These are phyloP conservation scores for Suricata suricatta DNA, from an alignment of 2,113 vertebrate species.

Conservation along the genomic window DNA sequence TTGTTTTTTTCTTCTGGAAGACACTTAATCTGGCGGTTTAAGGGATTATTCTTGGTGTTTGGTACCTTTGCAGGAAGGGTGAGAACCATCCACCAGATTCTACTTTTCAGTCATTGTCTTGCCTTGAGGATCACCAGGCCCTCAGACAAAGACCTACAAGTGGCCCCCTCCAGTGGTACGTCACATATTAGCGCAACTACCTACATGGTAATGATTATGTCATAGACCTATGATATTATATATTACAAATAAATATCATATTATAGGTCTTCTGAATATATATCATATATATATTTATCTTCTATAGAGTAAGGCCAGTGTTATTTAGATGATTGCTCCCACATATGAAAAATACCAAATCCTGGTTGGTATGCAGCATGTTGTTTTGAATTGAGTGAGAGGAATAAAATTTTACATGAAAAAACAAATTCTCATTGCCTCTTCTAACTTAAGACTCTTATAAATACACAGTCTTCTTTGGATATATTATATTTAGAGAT, in stretches of 20 bases:
- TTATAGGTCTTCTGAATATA: neutral
- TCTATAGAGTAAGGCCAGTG: neutral
- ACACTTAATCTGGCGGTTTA: neutral
- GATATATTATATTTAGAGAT: neutral
- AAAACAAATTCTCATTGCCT: neutral
- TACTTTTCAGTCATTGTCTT: neutral
- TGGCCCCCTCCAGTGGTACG: neutral
- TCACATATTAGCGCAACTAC: neutral
- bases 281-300: conserved; percentile 12
- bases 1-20: neutral
- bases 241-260: conserved; percentile 6
- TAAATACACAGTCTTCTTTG: neutral
- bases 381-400: neutral
- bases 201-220: neutral
- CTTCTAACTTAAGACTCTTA: neutral
- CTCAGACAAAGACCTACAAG: neutral
- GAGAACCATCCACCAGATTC: neutral
- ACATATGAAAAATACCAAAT: neutral
- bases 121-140: neutral
- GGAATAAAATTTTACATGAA: neutral
- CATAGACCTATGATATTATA: neutral
- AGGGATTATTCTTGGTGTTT: neutral
- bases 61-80: neutral
- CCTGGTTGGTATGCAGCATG: neutral
- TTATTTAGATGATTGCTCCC: neutral